A percentile compares a stretch with the other conserved stretches of the same genome.
Conservation (phyloP, 2,888 invertebrate species). For the Julus scandinavius region DNA sequence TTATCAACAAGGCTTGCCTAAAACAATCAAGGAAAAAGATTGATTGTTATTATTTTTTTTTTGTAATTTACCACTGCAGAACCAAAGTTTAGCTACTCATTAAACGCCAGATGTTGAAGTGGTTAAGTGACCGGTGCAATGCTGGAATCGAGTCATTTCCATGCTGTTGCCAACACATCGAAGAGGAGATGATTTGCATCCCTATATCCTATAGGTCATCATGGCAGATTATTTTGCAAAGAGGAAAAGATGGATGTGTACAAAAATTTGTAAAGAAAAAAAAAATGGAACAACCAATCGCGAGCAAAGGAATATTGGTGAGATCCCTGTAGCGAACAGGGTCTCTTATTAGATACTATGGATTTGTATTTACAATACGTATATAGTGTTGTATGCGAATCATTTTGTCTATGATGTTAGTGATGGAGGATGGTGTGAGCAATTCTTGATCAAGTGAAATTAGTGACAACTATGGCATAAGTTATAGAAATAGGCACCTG, state of each 20-base stretch:
- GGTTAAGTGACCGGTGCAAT: too few relatives aligned
- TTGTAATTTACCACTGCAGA: too few relatives aligned
- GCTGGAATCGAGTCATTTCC: too few relatives aligned
- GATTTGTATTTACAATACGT: slow-evolving; percentile 31
- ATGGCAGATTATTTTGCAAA: background rate
- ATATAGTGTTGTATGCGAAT: background rate
- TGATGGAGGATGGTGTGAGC: slow-evolving; percentile 37
- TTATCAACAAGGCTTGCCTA: too few relatives aligned
- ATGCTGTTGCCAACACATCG: too few relatives aligned
- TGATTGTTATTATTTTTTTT: too few relatives aligned
- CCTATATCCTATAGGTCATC: background rate
- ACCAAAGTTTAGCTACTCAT: too few relatives aligned
- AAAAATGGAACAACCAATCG: background rate
- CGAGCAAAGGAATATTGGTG: slow-evolving; percentile 6
- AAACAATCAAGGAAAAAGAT: too few relatives aligned
- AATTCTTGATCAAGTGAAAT: slow-evolving; percentile 32
- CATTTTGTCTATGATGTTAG: background rate
- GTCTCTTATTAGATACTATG: background rate
- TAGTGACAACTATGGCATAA: background rate
- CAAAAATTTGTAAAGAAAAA: background rate
- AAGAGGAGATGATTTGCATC: background rate
- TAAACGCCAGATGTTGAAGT: too few relatives aligned
- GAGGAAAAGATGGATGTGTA: background rate
- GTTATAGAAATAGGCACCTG: background rate
- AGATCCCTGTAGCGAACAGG: slow-evolving; percentile 4